Evolutionary conservation across 2,888 invertebrate species (phyloP), one percentile per base, ranked within the genome.

Genomic region (Lamellibrachia columna): DNA sequence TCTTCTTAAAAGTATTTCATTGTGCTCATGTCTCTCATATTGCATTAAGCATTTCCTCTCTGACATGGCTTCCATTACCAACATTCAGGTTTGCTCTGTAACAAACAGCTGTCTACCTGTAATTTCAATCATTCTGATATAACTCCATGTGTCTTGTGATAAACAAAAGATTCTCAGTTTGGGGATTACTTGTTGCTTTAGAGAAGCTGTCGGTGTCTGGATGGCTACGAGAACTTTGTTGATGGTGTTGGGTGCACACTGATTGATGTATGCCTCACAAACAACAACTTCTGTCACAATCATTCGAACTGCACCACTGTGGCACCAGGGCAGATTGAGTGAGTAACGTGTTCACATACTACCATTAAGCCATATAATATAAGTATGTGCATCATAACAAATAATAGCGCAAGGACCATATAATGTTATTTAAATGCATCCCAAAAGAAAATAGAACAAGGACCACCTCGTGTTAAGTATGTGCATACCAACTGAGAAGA

Each of bases 271-370:
- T 96, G 96, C 93, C 91, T 60, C 8, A 15, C 60, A 7, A 94
- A 93, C 91, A 91, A 91, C 1, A 93, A 93, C 52, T 92, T 93
- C n/a, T 96, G 96, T 94, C 95, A 95, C 92, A 92, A 93, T 53
- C 94, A 94, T 90, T 95, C 96, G 52, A 94, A 92, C 90, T 96
- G 96, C 93, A 92, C 92, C 15, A 95, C 95, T 9, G 91, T 93
- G 15, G 94, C 92, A 40, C 95, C 95, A 11, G 92, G 93, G 11
- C 92, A 90, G 22, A 90, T 91, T 75, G 60, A 91, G 92, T 93
- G 91, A 93, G 92, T 92, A 94, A 53, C 93, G 94, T 95, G 95
- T 93, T 93, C 94, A 93, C 1, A 52, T 28, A 91, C 58, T 90
- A 28, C 11, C 9, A 22, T 53, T 91, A 52, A 53, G 22, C 91